Base-by-base conservation (phyloP, 2,888 invertebrate genomes). In the Hemicrepidius hirtus region DNA sequence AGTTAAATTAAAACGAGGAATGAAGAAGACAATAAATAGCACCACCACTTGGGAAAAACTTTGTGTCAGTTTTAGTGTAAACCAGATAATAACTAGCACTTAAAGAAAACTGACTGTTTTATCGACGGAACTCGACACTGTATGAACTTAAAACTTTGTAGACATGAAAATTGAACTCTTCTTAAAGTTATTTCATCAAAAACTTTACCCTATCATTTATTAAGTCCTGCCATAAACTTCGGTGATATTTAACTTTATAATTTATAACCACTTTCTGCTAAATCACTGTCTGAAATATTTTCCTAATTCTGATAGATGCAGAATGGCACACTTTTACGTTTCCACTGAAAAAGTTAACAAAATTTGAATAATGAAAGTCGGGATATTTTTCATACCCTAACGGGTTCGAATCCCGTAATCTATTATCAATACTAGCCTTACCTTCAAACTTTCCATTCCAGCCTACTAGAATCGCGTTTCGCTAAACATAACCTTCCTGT, bases 391-490 rank as follows among this genome's bases (percentile, higher is more conserved):
- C n/a, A n/a, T n/a, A n/a, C n/a, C n/a, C n/a, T n/a, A n/a, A n/a
- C n/a, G n/a, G n/a, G n/a, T n/a, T n/a, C n/a, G n/a, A n/a, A n/a
- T n/a, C n/a, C n/a, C n/a, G n/a, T n/a, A n/a, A n/a, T n/a, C n/a
- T n/a, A n/a, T n/a, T n/a, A n/a, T n/a, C n/a, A 24, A 24, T 24
- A 24, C 2, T 24, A 24, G 12, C 50, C 21, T n/a, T 57, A 57
- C 57, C 57, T 35, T 37, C 16, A n/a, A 32, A 12, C 28, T 7
- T 21, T 13, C 28, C 13, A 24, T 35, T 57, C 16, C 21, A n/a
- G 41, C 13, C 44, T 44, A 74, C 63, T 76, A 76, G 62, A 74
- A 66, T n/a, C 65, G 64, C 18, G 73, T 76, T 55, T 73, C 76
- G 59, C 65, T 71, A 37, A 73, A 67, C 57, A 71, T 68, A 16